A percentile compares a stretch with the other conserved stretches of the same genome.
Conservation (phyloP, 1,140 invertebrate genomes). For the Heliconius himera region DNA sequence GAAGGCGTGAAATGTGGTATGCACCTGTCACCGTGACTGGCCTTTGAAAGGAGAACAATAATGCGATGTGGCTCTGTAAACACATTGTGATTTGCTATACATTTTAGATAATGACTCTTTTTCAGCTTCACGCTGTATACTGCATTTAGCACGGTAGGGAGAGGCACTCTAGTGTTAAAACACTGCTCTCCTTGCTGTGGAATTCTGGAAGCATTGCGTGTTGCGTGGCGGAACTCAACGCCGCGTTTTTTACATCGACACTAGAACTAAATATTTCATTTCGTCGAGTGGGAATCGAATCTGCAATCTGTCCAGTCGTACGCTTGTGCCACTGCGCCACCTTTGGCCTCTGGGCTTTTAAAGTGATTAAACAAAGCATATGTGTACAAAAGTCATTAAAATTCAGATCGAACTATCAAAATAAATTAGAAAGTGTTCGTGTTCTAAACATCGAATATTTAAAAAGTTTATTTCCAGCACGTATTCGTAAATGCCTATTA, state of each 20-base stretch:
- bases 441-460: too few relatives aligned
- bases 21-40: neutral
- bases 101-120: neutral
- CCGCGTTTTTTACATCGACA: too few relatives aligned
- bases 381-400: neutral
- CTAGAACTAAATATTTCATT: too few relatives aligned
- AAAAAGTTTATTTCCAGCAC: neutral
- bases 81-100: neutral
- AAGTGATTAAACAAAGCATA: neutral
- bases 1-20: neutral
- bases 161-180: too few relatives aligned
- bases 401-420: neutral
- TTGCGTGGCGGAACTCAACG: too few relatives aligned
- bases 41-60: neutral
- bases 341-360: too few relatives aligned
- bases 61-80: neutral
- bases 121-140: neutral
- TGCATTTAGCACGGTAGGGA: too few relatives aligned
- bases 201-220: too few relatives aligned
- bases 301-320: too few relatives aligned
- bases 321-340: too few relatives aligned
- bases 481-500: neutral
- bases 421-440: conserved; percentile 1
- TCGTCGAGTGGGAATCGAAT: neutral
- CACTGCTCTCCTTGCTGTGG: too few relatives aligned